Base-by-base conservation (phyloP, 1,140 invertebrate genomes). In the Dysdera silvatica region DNA sequence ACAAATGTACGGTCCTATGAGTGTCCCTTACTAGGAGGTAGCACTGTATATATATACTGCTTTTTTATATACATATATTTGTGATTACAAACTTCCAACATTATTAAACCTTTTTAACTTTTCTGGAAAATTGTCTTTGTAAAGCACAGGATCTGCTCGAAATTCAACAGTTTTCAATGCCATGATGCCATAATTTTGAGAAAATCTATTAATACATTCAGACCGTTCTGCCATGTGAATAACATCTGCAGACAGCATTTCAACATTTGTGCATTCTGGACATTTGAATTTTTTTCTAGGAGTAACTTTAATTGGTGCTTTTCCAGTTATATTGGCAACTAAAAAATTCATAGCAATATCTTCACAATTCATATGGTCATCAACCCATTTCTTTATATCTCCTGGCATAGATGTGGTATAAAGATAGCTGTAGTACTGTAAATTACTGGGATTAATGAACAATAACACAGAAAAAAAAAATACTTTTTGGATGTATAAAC, bases 201-300 rank as follows among this genome's bases (percentile, higher is more conserved):
- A 82, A 76, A 97, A 96, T 51, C 83, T 79, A 74, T 92, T 89
- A 10, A 98, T 90, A 72, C 95, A 98, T 45, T 89, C 85, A 0
- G 92, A 94, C 28, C 95, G 79, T 74, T 93, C 89, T 0, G 89
- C 83, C 91, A 98, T 95, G 75, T 98, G 93, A 26, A 85, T 84
- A 24, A 89, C 79, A 79, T 95, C 92, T 0, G 90, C 88, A 0
- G 92, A 96, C 3, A 98, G 73, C 89, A 94, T 95, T 78, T 95
- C 91, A 0, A 85, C 92, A 73, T 93, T 94, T 1, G 84, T 87
- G 77, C 93, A 97, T 74, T 95, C 89, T 0, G 92, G 92, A 75
- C 94, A 97, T 76, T 95, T 94, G 78, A 98, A 98, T 74, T 98
- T 98, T 73, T 97, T 97, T n/a, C 93, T 82, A 0, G 93, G 92